Conservation (phyloP, 2,113 vertebrate species). For the Corydoras sp. region DNA sequence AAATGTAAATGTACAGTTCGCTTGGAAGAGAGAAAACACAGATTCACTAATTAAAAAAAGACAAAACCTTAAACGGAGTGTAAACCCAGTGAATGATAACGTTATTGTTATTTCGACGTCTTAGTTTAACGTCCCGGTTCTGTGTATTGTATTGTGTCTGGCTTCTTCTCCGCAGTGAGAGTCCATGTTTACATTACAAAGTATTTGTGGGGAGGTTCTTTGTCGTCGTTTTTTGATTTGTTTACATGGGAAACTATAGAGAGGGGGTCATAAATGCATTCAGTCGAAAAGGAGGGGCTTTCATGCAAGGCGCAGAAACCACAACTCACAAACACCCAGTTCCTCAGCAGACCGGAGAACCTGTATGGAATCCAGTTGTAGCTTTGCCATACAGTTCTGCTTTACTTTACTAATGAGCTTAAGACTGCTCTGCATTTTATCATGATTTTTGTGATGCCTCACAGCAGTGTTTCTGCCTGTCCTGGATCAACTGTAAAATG, state of each 20-base stretch:
- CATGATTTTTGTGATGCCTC: not conserved
- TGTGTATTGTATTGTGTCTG: not conserved
- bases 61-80: too few relatives aligned
- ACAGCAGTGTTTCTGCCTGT: not conserved
- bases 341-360: not conserved
- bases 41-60: too few relatives aligned
- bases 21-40: too few relatives aligned
- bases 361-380: not conserved
- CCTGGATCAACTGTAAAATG: constrained; percentile 14
- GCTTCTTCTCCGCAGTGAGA: not conserved
- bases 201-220: constrained; percentile 3
- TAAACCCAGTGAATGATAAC: too few relatives aligned
- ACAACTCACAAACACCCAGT: not conserved
- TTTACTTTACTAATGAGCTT: constrained; percentile 7
- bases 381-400: not conserved
- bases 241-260: constrained; percentile 12
- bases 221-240: constrained; percentile 8
- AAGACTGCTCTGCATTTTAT: constrained; percentile 26
- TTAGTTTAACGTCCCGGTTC: not conserved
- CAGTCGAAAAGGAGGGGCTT: not conserved
- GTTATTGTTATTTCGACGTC: too few relatives aligned
- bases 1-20: too few relatives aligned
- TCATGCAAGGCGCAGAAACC: not conserved
- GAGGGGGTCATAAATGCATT: not conserved
- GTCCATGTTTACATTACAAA: constrained; percentile 9